Conservation (phyloP, 2,888 invertebrate species). For the Trachelus troglodyta region DNA sequence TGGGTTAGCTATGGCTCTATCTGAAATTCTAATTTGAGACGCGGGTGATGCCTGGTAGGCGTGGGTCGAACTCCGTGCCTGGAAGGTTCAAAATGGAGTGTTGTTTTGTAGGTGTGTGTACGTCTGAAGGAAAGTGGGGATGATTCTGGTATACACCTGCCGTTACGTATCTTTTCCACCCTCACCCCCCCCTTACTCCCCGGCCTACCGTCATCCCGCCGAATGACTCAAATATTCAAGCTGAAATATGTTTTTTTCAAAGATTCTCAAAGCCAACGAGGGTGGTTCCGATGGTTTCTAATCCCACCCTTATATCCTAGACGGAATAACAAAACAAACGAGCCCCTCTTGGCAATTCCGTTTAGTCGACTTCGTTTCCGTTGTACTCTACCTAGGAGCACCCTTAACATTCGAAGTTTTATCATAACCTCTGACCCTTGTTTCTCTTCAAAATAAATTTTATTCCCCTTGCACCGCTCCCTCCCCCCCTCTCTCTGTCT, state of each 20-base stretch:
- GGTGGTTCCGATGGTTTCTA: constrained; percentile 33
- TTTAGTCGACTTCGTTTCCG: not conserved
- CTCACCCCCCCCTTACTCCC: constrained; percentile 4
- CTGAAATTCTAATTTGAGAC: constrained; percentile 56
- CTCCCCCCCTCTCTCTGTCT: not conserved
- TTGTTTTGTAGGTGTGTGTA: not conserved
- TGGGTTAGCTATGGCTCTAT: constrained; percentile 33
- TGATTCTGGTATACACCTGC: not conserved
- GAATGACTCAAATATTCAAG: constrained; percentile 35
- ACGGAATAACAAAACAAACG: constrained; percentile 42
- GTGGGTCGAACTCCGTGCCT: not conserved
- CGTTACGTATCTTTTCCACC: constrained; percentile 15
- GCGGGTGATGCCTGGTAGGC: not conserved
- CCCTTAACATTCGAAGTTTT: not conserved
- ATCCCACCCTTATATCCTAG: constrained; percentile 27
- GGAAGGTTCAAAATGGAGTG: not conserved
- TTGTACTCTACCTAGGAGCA: not conserved
- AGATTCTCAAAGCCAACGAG: constrained; percentile 27
- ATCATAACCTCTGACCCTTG: not conserved
- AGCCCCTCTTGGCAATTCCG: not conserved
- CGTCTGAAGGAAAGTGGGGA: not conserved
- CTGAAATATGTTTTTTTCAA: constrained; percentile 41
- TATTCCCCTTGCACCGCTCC: not conserved
- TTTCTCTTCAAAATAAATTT: not conserved
- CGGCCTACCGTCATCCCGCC: constrained; percentile 6